phyloP scores from a whole-genome alignment of 2,113 vertebrate species.

The Uria aalge region DNA sequence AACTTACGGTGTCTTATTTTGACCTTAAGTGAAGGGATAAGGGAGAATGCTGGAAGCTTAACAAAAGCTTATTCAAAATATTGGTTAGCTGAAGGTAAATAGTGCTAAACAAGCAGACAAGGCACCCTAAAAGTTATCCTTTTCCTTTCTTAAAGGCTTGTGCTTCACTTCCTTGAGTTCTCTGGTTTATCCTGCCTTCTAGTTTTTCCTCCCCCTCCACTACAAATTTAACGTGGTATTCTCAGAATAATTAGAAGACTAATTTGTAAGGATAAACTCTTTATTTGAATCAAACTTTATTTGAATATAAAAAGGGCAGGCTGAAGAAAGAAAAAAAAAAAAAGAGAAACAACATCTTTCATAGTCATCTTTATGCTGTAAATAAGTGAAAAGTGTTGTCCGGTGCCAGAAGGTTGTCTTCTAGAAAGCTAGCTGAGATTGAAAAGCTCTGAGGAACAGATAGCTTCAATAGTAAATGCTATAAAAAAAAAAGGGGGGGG shows the following conservation, averaged over 20 bases:
- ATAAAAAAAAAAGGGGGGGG: not conserved
- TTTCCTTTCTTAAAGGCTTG: not conserved
- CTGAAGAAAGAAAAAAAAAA: not conserved
- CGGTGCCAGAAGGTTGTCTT: not conserved
- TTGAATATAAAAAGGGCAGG: not conserved
- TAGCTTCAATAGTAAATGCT: not conserved
- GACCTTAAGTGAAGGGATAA: not conserved
- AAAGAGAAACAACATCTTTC: not conserved
- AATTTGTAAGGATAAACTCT: not conserved
- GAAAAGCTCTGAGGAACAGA: not conserved
- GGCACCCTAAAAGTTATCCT: not conserved
- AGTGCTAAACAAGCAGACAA: not conserved
- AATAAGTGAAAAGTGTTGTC: not conserved
- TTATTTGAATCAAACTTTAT: too few species aligned
- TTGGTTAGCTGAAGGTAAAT: not conserved
- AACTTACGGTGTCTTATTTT: not conserved
- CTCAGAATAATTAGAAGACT: not conserved
- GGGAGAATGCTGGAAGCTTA: not conserved
- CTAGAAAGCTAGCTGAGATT: not conserved
- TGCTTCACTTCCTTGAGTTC: not conserved
- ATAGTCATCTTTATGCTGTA: fast-evolving
- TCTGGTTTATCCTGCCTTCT: not conserved
- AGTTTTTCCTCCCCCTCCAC: not conserved
- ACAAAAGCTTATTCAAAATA: not conserved
- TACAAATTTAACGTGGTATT: not conserved